phyloP scores from a whole-genome alignment of 2,797 vertebrate species.

The Merluccius polli region DNA sequence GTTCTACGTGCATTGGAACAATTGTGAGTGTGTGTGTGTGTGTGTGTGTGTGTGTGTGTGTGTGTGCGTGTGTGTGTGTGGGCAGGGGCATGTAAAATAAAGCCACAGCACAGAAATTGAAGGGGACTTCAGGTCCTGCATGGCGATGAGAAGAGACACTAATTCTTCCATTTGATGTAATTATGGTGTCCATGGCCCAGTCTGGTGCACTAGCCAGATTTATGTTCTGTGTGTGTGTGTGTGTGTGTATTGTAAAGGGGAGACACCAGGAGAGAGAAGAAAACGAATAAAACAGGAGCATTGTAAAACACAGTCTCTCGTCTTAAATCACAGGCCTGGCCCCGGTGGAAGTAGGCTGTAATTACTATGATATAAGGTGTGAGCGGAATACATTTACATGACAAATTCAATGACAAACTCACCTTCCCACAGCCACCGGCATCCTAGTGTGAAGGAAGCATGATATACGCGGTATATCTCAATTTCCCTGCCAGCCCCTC shows the following conservation, averaged over 20 bases:
- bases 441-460: slow-evolving; percentile 27
- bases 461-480: neutral
- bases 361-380: slow-evolving; percentile 61
- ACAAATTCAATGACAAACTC: slow-evolving; percentile 59
- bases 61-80: slow-evolving; percentile 29
- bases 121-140: slow-evolving; percentile 56
- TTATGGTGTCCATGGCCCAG: slow-evolving; percentile 61
- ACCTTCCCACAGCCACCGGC: slow-evolving; percentile 48
- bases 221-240: slow-evolving; percentile 47
- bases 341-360: slow-evolving; percentile 49
- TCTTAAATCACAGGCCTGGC: slow-evolving; percentile 58
- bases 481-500: neutral
- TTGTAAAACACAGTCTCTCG: slow-evolving; percentile 55
- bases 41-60: slow-evolving; percentile 7
- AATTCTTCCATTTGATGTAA: slow-evolving; percentile 77
- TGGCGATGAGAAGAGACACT: slow-evolving; percentile 65
- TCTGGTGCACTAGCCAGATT: slow-evolving; percentile 61
- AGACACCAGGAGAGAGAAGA: slow-evolving; percentile 36
- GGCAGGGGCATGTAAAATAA: slow-evolving; percentile 16
- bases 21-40: slow-evolving; percentile 3
- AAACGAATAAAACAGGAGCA: slow-evolving; percentile 60
- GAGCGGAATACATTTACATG: slow-evolving; percentile 62
- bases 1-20: neutral
- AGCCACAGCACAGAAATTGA: slow-evolving; percentile 49
- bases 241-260: slow-evolving; percentile 30